phyloP scores from a whole-genome alignment of 2,113 vertebrate species.

The Epinephelus fuscoguttatus region DNA sequence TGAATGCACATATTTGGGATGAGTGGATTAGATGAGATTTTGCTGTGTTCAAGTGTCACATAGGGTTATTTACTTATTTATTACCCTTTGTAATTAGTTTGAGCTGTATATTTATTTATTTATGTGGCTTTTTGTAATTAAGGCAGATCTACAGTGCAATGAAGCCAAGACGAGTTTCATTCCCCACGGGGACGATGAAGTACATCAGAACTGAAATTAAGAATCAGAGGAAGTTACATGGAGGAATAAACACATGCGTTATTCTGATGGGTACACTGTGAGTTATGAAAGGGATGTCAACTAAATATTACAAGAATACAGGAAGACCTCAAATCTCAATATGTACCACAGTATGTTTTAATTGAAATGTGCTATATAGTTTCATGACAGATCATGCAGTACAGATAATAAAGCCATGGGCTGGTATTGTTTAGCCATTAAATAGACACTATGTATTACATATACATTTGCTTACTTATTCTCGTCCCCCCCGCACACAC shows the following conservation, averaged over 20 bases:
- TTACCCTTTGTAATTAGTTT: constrained; percentile 17
- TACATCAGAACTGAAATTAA: constrained; percentile 28
- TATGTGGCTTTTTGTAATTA: constrained; percentile 54
- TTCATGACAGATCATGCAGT: constrained; percentile 6
- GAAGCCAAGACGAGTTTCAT: constrained; percentile 5
- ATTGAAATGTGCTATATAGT: constrained; percentile 4
- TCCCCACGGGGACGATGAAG: constrained; percentile 27
- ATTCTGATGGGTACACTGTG: constrained; percentile 8
- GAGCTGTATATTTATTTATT: constrained; percentile 32
- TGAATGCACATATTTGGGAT: constrained; percentile 1
- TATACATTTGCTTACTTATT: too few species aligned
- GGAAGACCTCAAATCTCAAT: neutral
- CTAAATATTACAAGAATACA: neutral
- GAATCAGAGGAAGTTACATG: constrained; percentile 8
- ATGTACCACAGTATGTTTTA: constrained; percentile 2
- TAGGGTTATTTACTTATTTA: constrained; percentile 12
- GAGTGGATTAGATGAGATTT: constrained; percentile 1
- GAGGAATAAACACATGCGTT: constrained; percentile 20
- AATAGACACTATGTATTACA: neutral
- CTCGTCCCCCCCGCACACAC: neutral
- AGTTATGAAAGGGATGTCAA: constrained; percentile 17
- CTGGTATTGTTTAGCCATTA: neutral
- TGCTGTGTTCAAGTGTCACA: constrained; percentile 18
- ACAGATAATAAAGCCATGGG: neutral
- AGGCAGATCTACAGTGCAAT: neutral